Evolutionary conservation across 2,797 vertebrate genomes (phyloP).

Genomic region (Oreonectes daqikongensis): DNA sequence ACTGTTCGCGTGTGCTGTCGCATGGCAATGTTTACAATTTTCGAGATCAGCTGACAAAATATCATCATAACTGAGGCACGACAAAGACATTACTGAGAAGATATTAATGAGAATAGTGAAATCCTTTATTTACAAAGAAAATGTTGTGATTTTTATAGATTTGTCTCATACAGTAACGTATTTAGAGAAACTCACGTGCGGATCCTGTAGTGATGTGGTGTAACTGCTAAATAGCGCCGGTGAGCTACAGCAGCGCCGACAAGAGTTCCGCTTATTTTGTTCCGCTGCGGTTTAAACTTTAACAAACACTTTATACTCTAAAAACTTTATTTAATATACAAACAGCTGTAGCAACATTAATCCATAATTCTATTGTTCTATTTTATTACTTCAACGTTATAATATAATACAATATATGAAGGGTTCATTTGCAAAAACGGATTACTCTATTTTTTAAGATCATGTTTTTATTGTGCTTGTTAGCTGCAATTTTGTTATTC

Average conservation of each 20-base stretch:
- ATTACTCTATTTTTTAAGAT: too few species aligned
- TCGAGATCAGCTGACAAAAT: background rate
- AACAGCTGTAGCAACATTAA: too few species aligned
- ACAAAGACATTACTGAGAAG: background rate
- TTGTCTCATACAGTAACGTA: background rate
- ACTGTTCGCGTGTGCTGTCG: too few species aligned
- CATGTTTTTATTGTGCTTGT: too few species aligned
- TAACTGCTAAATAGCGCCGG: slow-evolving; percentile 13
- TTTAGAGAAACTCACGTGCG: slow-evolving; percentile 41
- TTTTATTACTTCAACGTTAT: too few species aligned
- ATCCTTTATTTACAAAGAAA: background rate
- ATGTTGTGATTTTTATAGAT: background rate
- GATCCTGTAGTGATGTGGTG: slow-evolving; percentile 1
- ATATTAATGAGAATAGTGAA: background rate
- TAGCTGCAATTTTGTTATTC: too few species aligned
- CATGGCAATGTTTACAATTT: slow-evolving; percentile 16
- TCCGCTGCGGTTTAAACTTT: background rate
- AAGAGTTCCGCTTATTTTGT: slow-evolving; percentile 11
- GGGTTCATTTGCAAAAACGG: too few species aligned
- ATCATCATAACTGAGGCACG: too few species aligned
- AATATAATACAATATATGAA: too few species aligned
- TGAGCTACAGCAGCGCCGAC: background rate
- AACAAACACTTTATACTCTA: too few species aligned
- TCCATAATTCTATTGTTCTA: too few species aligned
- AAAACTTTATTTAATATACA: too few species aligned